Base-by-base conservation (phyloP, 1,140 invertebrate species). In the Lepidurus apus region DNA sequence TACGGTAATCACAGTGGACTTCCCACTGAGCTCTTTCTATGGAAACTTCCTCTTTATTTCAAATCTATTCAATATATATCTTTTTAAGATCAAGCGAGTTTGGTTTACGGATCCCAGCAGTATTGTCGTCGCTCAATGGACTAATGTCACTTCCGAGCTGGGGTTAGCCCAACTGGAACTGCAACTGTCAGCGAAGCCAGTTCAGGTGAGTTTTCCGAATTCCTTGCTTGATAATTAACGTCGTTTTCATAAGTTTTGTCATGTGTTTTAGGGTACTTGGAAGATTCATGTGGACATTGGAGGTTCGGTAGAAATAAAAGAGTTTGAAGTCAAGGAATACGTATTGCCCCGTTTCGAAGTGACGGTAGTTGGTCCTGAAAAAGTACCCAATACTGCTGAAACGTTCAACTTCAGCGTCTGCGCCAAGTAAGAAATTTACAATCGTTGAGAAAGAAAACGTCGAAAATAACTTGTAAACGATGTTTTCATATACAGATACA, bases 291-390 rank as follows among this genome's bases (percentile, higher is more conserved):
- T 87, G 0, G 85, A 87, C 44, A 86, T 85, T 43, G 84, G 75
- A 7, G 26, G 24, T 11, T n/a, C 43, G n/a, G 47, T 42, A 75
- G 82, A 80, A 0, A 24, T 34, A 0, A 76, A 78, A 44, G 13
- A 74, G 7, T 90, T 91, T 80, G 86, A 89, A 80, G 88, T 91
- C 7, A 87, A 87, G 42, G 89, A 90, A 82, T 90, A 90, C 81
- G 87, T 91, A 43, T 82, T 92, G 11, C 91, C 91, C 7, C 88
- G 89, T 80, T 92, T 91, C 80, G 89, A 91, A 84, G 88, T 92
- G 0, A 87, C 86, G 0, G 85, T 92, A 10, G 86, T 86, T n/a
- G 85, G 89, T 17, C 90, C 90, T 0, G 84, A 86, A 47, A 90
- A 87, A 45, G 87, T 90, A 43, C 85, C 91, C 53, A 85, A 87